Percentiles rank a stretch among this genome's conserved stretches.
These are phyloP conservation scores for Catostylus mosaicus DNA, from an alignment of 30 jellyfish, hydroid and myxozoan species.

Conservation along the genomic window DNA sequence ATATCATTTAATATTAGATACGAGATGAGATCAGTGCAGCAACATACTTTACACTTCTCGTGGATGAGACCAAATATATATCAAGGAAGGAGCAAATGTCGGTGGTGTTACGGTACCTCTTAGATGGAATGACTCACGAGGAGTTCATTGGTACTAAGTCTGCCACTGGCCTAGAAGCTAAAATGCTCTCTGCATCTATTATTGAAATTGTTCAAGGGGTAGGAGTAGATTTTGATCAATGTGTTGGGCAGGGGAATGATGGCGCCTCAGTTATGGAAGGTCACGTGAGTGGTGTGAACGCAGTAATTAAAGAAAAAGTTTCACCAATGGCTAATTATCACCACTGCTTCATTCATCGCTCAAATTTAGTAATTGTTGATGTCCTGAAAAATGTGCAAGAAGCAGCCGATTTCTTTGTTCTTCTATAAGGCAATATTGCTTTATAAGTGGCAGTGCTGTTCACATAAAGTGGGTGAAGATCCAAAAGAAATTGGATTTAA, in stretches of 20 bases:
- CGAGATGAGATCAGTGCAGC: too few relatives aligned
- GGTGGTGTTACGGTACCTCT: too few relatives aligned
- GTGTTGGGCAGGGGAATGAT: slow-evolving; percentile 23
- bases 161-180: background rate
- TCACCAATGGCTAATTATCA: slow-evolving; percentile 11
- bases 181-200: background rate
- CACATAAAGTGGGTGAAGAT: slow-evolving; percentile 17
- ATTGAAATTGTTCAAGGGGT: background rate
- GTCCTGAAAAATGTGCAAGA: background rate
- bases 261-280: slow-evolving; percentile 29
- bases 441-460: slow-evolving; percentile 24
- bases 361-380: slow-evolving; percentile 20
- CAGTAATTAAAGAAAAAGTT: background rate
- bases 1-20: too few relatives aligned
- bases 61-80: too few relatives aligned
- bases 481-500: background rate
- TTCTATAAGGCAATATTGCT: background rate
- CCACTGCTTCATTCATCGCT: slow-evolving; percentile 30
- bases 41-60: too few relatives aligned
- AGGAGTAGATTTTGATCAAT: background rate
- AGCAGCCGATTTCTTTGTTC: background rate
- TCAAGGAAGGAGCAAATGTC: too few relatives aligned
- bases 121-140: slow-evolving; percentile 25
- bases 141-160: background rate
- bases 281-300: slow-evolving; percentile 26